Evolutionary conservation across 1,140 invertebrate genomes (phyloP).

Genomic region (Drosophila tropicalis): DNA sequence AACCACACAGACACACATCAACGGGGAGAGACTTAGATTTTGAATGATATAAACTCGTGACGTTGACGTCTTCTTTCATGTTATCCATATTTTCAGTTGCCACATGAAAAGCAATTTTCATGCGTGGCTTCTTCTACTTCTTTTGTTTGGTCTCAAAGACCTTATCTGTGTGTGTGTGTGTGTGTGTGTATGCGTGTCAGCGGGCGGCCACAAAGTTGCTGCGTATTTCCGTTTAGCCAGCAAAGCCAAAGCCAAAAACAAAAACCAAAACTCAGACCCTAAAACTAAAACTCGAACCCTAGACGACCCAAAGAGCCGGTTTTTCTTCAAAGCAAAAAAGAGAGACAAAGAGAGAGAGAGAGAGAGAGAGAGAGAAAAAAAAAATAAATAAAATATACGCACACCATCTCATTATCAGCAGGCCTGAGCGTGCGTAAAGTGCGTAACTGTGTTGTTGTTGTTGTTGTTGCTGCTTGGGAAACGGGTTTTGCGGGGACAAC

Average conservation of each 20-base stretch:
- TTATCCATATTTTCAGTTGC: constrained; percentile 37
- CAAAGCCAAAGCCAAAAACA: constrained; percentile 38
- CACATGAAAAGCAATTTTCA: constrained; percentile 78
- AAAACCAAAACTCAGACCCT: constrained; percentile 47
- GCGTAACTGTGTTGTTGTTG: constrained; percentile 68
- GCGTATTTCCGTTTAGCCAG: constrained; percentile 64
- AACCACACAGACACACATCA: neutral
- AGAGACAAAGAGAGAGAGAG: constrained; percentile 30
- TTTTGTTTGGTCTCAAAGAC: constrained; percentile 44
- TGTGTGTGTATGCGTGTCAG: constrained; percentile 41
- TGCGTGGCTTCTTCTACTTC: constrained; percentile 70
- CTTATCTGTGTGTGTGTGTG: constrained; percentile 26
- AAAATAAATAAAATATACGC: constrained; percentile 17
- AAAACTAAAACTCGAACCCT: constrained; percentile 50
- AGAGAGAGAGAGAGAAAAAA: neutral
- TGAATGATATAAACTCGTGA: constrained; percentile 47
- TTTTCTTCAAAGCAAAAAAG: constrained; percentile 68
- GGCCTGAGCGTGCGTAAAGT: constrained; percentile 73
- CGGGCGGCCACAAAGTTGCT: constrained; percentile 50
- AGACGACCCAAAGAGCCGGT: constrained; percentile 61
- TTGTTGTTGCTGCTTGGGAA: constrained; percentile 41
- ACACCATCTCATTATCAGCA: constrained; percentile 28
- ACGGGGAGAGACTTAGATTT: neutral
- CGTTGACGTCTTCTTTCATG: constrained; percentile 66
- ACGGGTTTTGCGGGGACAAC: constrained; percentile 69